Conservation (phyloP, 1,140 invertebrate species). For the Tetraneura akinire region DNA sequence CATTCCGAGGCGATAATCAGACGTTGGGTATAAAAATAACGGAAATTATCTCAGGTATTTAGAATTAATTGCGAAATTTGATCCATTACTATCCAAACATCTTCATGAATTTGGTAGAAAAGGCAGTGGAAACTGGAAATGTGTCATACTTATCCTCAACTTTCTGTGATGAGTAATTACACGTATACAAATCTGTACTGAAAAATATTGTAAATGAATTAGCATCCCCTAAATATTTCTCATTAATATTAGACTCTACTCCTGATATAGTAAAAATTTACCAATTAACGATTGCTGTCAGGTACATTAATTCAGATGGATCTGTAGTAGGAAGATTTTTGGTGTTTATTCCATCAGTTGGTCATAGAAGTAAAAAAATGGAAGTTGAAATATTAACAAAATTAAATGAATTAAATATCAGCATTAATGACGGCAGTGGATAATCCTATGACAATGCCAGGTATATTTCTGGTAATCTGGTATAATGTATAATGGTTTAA, state of each 20-base stretch:
- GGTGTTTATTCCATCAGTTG: neutral
- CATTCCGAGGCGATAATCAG: neutral
- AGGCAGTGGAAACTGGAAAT: neutral
- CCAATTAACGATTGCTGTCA: neutral
- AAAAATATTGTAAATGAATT: neutral
- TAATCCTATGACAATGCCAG: slow-evolving; percentile 56
- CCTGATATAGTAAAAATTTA: neutral
- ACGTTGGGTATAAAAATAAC: slow-evolving; percentile 1
- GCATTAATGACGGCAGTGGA: slow-evolving; percentile 52
- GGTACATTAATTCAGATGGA: neutral
- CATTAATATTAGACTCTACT: neutral
- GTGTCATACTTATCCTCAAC: neutral
- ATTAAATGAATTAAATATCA: slow-evolving; percentile 6
- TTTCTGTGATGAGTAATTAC: slow-evolving; percentile 13
- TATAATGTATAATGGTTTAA: neutral
- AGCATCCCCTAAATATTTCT: neutral
- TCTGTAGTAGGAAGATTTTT: neutral
- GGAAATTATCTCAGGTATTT: neutral
- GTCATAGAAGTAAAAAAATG: slow-evolving; percentile 6
- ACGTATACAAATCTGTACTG: neutral
- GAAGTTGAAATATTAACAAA: slow-evolving; percentile 1
- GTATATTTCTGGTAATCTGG: slow-evolving; percentile 42
- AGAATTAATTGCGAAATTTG: slow-evolving; percentile 16
- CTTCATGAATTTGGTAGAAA: neutral
- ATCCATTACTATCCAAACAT: neutral